phyloP scores from a whole-genome alignment of 2,888 invertebrate genomes.

The Petrophora chlorosata region DNA sequence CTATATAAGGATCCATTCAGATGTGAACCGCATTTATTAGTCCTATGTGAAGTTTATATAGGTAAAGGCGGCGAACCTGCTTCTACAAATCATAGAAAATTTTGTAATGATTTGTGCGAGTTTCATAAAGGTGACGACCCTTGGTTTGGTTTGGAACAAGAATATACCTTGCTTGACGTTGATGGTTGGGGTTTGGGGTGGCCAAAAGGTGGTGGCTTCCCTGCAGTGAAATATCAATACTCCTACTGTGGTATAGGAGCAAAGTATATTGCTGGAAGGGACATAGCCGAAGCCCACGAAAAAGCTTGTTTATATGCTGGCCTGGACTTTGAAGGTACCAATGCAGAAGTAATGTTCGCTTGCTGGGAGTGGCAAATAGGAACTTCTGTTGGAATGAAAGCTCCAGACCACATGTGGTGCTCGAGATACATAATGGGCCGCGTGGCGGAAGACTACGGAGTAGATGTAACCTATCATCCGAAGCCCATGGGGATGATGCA shows the following conservation, averaged over 20 bases:
- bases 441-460: slow-evolving; percentile 94
- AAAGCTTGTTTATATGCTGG: slow-evolving; percentile 95
- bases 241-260: slow-evolving; percentile 97
- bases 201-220: slow-evolving; percentile 96
- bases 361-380: slow-evolving; percentile 97
- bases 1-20: slow-evolving; percentile 96
- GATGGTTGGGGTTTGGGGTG: slow-evolving; percentile 96
- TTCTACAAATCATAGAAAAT: slow-evolving; percentile 87
- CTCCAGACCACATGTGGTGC: slow-evolving; percentile 94
- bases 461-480: slow-evolving; percentile 87
- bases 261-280: slow-evolving; percentile 95
- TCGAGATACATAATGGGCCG: slow-evolving; percentile 92
- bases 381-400: slow-evolving; percentile 92
- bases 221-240: slow-evolving; percentile 93
- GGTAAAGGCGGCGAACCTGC: slow-evolving; percentile 89
- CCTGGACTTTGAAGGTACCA: slow-evolving; percentile 95
- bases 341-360: slow-evolving; percentile 98
- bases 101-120: slow-evolving; percentile 88
- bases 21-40: slow-evolving; percentile 92
- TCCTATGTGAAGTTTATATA: slow-evolving; percentile 92
- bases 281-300: slow-evolving; percentile 94
- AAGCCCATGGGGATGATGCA: slow-evolving; percentile 93
- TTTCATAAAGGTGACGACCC: slow-evolving; percentile 87
- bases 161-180: slow-evolving; percentile 93
- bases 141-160: slow-evolving; percentile 97